Conservation (phyloP, 2,888 invertebrate species). For the Cheilosia variabilis region DNA sequence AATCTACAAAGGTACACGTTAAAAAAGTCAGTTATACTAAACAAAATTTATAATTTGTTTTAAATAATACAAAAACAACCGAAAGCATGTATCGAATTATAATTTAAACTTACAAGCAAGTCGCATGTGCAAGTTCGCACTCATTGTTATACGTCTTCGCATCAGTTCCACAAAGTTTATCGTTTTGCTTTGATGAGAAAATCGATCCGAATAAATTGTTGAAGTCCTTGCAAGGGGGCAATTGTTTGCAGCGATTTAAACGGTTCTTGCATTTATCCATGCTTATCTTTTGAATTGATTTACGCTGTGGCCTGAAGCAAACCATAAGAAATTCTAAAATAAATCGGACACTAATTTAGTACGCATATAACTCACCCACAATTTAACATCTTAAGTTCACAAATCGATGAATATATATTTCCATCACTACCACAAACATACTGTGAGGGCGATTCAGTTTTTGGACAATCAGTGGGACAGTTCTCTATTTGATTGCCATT, state of each 20-base stretch:
- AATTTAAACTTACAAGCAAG: conserved; percentile 89
- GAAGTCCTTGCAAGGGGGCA: conserved; percentile 86
- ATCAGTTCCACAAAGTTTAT: conserved; percentile 95
- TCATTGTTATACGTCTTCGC: conserved; percentile 93
- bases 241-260: conserved; percentile 90
- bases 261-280: conserved; percentile 92
- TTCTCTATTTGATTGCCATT: conserved; percentile 85
- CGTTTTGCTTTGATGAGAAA: conserved; percentile 86
- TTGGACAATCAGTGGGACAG: conserved; percentile 90
- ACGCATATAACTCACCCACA: conserved; percentile 88
- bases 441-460: conserved; percentile 80
- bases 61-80: too few relatives aligned
- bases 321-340: background rate
- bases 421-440: conserved; percentile 95
- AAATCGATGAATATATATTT: conserved; percentile 93
- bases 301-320: conserved; percentile 81
- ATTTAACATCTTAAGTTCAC: conserved; percentile 94
- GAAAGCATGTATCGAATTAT: too few relatives aligned
- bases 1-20: background rate
- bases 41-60: too few relatives aligned
- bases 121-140: conserved; percentile 92
- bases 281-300: conserved; percentile 82
- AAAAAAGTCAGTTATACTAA: background rate
- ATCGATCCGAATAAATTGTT: conserved; percentile 83
- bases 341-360: background rate